phyloP scores from a whole-genome alignment of 2,888 invertebrate genomes.

The Coleophora flavipennella region DNA sequence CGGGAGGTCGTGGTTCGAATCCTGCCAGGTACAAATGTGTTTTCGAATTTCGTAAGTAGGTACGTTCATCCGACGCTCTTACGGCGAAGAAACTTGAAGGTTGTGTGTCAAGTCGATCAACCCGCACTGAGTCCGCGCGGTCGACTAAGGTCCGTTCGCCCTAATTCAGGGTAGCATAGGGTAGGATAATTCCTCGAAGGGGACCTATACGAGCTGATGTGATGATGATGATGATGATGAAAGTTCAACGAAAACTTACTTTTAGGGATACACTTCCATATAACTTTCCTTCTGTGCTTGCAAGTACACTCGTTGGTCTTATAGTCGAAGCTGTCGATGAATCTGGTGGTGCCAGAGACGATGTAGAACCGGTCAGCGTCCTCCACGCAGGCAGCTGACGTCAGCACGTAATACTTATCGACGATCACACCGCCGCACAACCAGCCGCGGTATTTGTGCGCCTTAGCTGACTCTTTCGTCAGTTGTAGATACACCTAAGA shows the following conservation, averaged over 20 bases:
- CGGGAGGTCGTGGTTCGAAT: too few relatives aligned
- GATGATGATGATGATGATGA: too few relatives aligned
- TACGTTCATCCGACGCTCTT: too few relatives aligned
- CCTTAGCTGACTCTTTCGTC: conserved; percentile 59
- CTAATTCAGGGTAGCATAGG: too few relatives aligned
- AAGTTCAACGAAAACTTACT: conserved; percentile 34
- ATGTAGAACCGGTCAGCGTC: conserved; percentile 62
- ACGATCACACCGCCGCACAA: conserved; percentile 61
- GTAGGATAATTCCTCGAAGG: too few relatives aligned
- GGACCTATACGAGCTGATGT: too few relatives aligned
- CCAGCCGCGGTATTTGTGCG: conserved; percentile 61
- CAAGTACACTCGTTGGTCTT: conserved; percentile 52
- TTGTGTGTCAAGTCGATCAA: too few relatives aligned
- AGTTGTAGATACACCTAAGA: conserved; percentile 53
- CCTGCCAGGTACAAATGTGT: too few relatives aligned
- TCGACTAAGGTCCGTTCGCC: too few relatives aligned
- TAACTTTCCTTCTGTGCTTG: conserved; percentile 49
- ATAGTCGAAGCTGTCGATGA: conserved; percentile 55
- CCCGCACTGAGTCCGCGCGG: too few relatives aligned
- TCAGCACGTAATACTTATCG: conserved; percentile 46
- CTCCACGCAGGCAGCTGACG: conserved; percentile 63
- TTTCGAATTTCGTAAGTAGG: too few relatives aligned
- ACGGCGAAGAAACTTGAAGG: too few relatives aligned
- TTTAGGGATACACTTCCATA: conserved; percentile 65
- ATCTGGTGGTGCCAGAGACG: conserved; percentile 55